phyloP scores from a whole-genome alignment of 1,140 invertebrate genomes.

The Hycleus cichorii region DNA sequence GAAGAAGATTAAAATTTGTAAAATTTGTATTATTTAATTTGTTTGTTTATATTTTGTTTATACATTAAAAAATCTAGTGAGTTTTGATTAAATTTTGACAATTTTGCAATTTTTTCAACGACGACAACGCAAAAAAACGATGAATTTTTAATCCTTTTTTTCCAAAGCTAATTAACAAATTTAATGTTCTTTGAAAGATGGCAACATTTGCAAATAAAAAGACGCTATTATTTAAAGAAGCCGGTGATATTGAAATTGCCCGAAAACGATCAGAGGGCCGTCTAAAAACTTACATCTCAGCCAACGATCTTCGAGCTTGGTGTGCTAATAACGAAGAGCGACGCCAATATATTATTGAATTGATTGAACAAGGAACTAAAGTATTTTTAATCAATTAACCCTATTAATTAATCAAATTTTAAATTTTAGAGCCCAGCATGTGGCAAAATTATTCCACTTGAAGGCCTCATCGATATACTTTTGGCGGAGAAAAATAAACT shows the following conservation, averaged over 20 bases:
- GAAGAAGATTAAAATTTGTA: no score
- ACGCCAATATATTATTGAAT: slow-evolving; percentile 34
- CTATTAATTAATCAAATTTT: background rate
- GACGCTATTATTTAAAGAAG: slow-evolving; percentile 22
- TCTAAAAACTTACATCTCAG: slow-evolving; percentile 32
- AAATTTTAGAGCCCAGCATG: slow-evolving; percentile 19
- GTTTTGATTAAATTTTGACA: no score
- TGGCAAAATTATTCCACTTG: slow-evolving; percentile 41
- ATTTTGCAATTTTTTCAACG: no score
- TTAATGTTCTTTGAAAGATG: no score
- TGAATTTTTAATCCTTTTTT: no score
- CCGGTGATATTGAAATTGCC: slow-evolving; percentile 16
- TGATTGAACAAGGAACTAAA: slow-evolving; percentile 15
- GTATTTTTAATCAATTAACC: background rate
- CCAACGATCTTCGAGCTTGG: slow-evolving; percentile 34
- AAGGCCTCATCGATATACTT: slow-evolving; percentile 45
- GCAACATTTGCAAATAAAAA: slow-evolving; percentile 28
- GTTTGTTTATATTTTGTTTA: no score
- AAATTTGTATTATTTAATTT: no score
- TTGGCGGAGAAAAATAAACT: slow-evolving; percentile 43
- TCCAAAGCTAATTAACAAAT: no score
- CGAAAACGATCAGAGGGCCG: slow-evolving; percentile 31
- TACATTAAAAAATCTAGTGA: no score
- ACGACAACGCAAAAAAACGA: no score
- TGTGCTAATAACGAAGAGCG: slow-evolving; percentile 27